Conservation (phyloP, 2,888 invertebrate genomes). For the Ctenicera cuprea region DNA sequence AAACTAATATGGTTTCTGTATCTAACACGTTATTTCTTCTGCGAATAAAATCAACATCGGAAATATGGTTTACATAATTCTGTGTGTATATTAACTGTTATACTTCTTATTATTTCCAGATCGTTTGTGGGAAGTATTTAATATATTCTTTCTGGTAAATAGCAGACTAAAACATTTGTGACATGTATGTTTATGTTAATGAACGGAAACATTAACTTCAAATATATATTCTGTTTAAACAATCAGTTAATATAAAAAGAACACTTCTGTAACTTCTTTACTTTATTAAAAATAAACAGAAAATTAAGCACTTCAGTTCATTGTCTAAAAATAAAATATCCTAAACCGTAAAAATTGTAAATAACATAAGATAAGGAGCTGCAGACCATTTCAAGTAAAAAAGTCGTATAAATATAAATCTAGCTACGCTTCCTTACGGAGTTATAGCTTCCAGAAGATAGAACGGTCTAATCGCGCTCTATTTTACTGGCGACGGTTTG, state of each 20-base stretch:
- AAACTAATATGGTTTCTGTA: constrained; percentile 59
- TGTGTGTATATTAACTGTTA: constrained; percentile 55
- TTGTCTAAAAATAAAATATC: too few relatives aligned
- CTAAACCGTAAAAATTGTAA: too few relatives aligned
- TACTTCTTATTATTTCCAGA: constrained; percentile 52
- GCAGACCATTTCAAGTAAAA: too few relatives aligned
- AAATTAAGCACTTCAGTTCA: too few relatives aligned
- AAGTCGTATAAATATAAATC: too few relatives aligned
- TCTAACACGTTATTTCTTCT: constrained; percentile 59
- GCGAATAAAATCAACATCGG: constrained; percentile 61
- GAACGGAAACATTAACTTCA: constrained; percentile 24
- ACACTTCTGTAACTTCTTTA: background rate
- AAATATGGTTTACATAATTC: constrained; percentile 61
- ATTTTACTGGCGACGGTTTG: too few relatives aligned
- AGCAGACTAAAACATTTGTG: constrained; percentile 45
- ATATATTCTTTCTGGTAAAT: constrained; percentile 47
- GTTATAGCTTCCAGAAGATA: too few relatives aligned
- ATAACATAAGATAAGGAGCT: too few relatives aligned
- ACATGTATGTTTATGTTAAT: constrained; percentile 47
- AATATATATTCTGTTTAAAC: constrained; percentile 14
- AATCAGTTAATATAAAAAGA: constrained; percentile 1
- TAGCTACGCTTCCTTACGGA: too few relatives aligned
- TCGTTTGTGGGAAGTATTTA: constrained; percentile 53
- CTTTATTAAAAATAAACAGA: background rate
- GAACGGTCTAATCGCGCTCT: too few relatives aligned